Percentiles rank a stretch among this genome's conserved stretches.
phyloP scores from a whole-genome alignment of 2,888 invertebrate species.

The Parasteatoda lunata region DNA sequence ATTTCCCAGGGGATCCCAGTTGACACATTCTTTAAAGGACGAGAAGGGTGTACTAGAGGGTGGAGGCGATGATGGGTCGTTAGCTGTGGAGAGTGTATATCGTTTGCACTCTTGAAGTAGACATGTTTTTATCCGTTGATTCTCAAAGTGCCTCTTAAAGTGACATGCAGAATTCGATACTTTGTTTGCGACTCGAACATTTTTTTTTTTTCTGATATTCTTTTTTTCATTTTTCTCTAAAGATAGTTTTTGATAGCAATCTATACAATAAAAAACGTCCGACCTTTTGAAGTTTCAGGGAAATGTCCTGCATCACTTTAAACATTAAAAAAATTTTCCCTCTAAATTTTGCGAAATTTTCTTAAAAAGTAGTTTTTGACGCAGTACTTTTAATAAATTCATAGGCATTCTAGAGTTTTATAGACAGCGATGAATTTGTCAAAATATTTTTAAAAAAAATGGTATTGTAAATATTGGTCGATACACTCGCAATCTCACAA shows the following conservation, averaged over 20 bases:
- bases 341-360: no score
- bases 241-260: neutral
- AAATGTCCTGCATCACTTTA: no score
- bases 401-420: no score
- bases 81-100: constrained; percentile 14
- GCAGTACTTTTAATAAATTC: no score
- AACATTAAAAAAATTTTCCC: no score
- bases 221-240: neutral
- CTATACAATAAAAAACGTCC: no score
- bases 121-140: constrained; percentile 27
- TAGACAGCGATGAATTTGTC: no score
- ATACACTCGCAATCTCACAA: no score
- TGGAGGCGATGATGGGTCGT: constrained; percentile 41
- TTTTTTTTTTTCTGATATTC: neutral
- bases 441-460: no score
- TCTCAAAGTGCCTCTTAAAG: constrained; percentile 8
- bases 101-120: constrained; percentile 14
- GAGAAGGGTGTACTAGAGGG: constrained; percentile 13
- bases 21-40: constrained; percentile 32
- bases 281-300: no score
- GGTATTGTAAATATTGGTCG: no score
- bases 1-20: constrained; percentile 8
- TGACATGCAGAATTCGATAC: neutral
- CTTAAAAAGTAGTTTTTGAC: no score
- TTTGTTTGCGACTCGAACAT: neutral